phyloP scores from a whole-genome alignment of 2,113 vertebrate species.

The Phoenicopterus ruber region DNA sequence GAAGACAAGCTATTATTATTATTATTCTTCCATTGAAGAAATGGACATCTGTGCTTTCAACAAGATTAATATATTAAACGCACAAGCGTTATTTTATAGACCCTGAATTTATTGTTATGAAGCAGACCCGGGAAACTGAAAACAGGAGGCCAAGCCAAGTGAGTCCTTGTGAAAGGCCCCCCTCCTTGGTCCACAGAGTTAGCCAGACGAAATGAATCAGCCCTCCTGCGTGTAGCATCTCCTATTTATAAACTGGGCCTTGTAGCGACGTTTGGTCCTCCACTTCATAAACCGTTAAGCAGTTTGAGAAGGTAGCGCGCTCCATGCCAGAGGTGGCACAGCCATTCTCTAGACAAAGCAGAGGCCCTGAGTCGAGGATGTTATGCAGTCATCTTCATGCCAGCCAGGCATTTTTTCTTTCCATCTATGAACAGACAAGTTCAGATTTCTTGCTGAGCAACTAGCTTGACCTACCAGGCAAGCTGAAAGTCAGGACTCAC shows the following conservation, averaged over 20 bases:
- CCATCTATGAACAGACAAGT: neutral
- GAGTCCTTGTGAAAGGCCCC: neutral
- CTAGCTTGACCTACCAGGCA: neutral
- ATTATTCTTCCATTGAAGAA: constrained; percentile 6
- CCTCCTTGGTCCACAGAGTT: neutral
- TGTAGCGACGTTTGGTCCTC: neutral
- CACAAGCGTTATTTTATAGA: constrained; percentile 13
- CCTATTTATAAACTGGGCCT: neutral
- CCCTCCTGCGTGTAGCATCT: neutral
- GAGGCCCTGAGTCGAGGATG: neutral
- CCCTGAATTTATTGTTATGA: constrained; percentile 3
- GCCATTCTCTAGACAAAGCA: neutral
- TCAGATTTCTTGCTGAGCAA: neutral
- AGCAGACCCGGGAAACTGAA: neutral
- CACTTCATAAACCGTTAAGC: neutral
- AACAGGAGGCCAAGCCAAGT: neutral
- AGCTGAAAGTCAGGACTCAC: neutral
- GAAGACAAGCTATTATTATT: constrained; percentile 37
- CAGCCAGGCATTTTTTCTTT: neutral
- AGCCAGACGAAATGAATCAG: neutral
- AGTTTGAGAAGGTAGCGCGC: neutral
- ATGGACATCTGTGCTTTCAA: constrained; percentile 23
- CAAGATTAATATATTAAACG: constrained; percentile 5
- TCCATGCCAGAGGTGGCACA: neutral
- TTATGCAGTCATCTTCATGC: neutral